Conservation (phyloP, 2,113 vertebrate species). For the Myotis davidii region DNA sequence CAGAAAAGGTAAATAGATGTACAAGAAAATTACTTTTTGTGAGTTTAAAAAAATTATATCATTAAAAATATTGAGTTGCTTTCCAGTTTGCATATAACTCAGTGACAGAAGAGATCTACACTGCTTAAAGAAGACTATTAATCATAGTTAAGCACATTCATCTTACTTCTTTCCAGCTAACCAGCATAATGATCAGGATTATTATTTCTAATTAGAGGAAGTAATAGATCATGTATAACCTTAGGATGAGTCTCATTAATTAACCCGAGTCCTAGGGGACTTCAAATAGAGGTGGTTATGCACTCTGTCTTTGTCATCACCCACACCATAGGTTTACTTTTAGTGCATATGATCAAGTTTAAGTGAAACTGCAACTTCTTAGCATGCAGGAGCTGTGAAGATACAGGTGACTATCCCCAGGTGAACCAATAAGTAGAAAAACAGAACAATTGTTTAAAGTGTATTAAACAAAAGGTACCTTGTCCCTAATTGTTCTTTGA, state of each 20-base stretch:
- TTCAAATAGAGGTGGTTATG: slow-evolving; percentile 89
- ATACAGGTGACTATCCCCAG: not conserved
- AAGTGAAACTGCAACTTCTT: slow-evolving; percentile 83
- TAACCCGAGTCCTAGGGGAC: slow-evolving; percentile 93
- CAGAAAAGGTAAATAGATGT: slow-evolving; percentile 34
- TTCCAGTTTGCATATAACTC: slow-evolving; percentile 82
- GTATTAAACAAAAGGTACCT: not conserved
- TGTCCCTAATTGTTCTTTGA: not conserved
- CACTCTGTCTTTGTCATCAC: slow-evolving; percentile 96
- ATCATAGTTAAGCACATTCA: slow-evolving; percentile 96
- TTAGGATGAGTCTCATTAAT: slow-evolving; percentile 98
- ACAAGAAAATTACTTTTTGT: slow-evolving; percentile 49
- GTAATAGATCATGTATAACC: slow-evolving; percentile 99
- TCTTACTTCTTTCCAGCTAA: slow-evolving; percentile 95
- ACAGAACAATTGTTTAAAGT: not conserved
- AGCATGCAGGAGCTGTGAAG: slow-evolving; percentile 48
- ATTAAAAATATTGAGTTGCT: slow-evolving; percentile 80
- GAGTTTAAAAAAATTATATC: slow-evolving; percentile 70
- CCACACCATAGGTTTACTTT: slow-evolving; percentile 85
- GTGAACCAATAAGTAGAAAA: not conserved
- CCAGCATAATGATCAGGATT: slow-evolving; percentile 99
- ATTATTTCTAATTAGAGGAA: slow-evolving; percentile 99
- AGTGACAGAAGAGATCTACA: slow-evolving; percentile 85
- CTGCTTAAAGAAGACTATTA: slow-evolving; percentile 89
- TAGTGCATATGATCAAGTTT: slow-evolving; percentile 84